Evolutionary conservation across 2,797 vertebrate genomes (phyloP), one percentile per base, ranked within the genome.

Genomic region (Rhinophrynus dorsalis): DNA sequence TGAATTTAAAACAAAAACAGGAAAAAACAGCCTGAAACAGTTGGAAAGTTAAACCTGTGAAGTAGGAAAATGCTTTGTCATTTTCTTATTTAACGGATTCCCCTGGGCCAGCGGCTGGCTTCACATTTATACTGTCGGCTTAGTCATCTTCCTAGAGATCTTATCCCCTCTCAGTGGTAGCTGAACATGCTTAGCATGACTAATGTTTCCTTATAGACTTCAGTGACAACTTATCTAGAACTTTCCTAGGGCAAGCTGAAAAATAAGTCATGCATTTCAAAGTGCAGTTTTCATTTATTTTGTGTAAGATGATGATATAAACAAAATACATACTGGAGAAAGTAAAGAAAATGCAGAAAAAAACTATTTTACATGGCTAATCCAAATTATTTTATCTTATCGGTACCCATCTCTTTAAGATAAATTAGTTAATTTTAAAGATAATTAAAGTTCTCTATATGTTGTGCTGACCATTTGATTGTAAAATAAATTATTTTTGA

Each of bases 151-250:
- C 24, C 56, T 54, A 11, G 57, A 61, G 55, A 61, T 69, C 17
- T 24, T 37, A 37, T 67, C 52, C 13, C 52, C 13, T 29, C 26
- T 52, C 33, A 35, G 57, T 42, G 18, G 57, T 32, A 57, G 57
- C 47, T 33, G 67, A 23, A 69, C 57, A 52, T 21, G 24, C 47
- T 18, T 33, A 21, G 66, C 17, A 65, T 65, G 24, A 20, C 37
- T 54, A 65, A 65, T 55, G 21, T 65, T 20, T 38, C 55, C 45
- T 59, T 15, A 15, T 44, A 68, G 54, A 50, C 45, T 35, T 37
- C 12, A 27, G 27, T 69, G 57, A 61, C 67, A 69, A 42, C 32
- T 20, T 56, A 59, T 69, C 67, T 33, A 59, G 32, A 32, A 69
- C 47, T 40, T 38, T 54, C 47, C 48, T 37, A 32, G 24, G 26